Evolutionary conservation across 2,113 vertebrate genomes (phyloP), one percentile per base, ranked within the genome.

Genomic region (Cryptomyrus ogoouensis): DNA sequence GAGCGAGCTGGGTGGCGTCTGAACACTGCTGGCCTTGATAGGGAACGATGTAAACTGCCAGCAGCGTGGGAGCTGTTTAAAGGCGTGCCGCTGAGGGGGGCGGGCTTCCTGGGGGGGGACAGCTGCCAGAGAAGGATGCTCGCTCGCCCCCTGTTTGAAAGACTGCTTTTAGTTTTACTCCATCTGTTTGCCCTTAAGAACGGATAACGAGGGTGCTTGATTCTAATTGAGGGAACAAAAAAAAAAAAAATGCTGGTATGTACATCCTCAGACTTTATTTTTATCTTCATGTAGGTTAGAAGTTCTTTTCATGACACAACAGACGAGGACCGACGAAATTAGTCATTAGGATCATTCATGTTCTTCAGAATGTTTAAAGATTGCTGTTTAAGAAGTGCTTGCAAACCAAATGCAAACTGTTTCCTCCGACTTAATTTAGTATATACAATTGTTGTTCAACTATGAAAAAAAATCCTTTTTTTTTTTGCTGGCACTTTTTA

Each of bases 21-120:
- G 94, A 95, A 93, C 70, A 96, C 96, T 96, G 96, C 94, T 94
- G 39, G 66, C 39, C 31, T 80, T 56, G 90, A 83, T 83, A 21
- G 24, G 39, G 31, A 89, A 39, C 12, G 49, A 31, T n/a, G 49
- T n/a, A 52, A 47, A 47, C 8, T 77, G 88, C 44, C 66, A 83
- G 87, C 56, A 62, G 87, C 56, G 87, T 46, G 52, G 87, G 87
- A 88, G 87, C 74, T 27, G 74, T 50, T 52, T 49, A 50, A 49
- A 89, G 74, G 74, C 70, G 88, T 66, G 70, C 49, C 39, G 21
- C 31, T 17, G 88, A 83, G 50, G 88, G 95, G 70, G 74, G 27
- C 47, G 49, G 84, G 49, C 47, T 52, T 19, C 24, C 24, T 35
- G 85, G 49, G 47, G 46, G n/a, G 62, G 27, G 31, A 39, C 47